Evolutionary conservation across 1,140 invertebrate species (phyloP), one percentile per base, ranked within the genome.

Genomic region (Hyles euphorbiae): DNA sequence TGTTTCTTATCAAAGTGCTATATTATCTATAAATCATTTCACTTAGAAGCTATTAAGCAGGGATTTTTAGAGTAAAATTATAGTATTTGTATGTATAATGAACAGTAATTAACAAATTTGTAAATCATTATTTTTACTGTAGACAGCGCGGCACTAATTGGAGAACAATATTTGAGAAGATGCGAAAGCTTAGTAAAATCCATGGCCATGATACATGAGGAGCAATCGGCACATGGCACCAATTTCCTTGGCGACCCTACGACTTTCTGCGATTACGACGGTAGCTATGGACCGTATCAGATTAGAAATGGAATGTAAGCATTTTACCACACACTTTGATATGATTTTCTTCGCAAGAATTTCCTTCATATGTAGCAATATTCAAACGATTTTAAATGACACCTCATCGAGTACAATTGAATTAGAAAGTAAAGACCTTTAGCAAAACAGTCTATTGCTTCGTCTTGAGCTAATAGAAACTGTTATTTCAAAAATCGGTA

Each of bases 121-220:
- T 22, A 22, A 22, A 22, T 22, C 1, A 22, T 47, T 48, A n/a
- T 48, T 48, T 40, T 40, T 40, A 40, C n/a, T 22, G 40, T 66
- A 91, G 90, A 89, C 59, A 84, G 83, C 45, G 34, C 63, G 12
- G 63, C 68, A 44, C 43, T 62, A 3, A 61, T 83, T 40, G 92
- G 91, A 3, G 75, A 79, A 34, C 82, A 90, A 68, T 93, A 93
- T 67, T 67, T 92, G 47, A 75, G 92, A 65, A 83, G 89, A 75
- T 93, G 92, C 73, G 92, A 93, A 71, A 93, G 91, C 74, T 66
- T 89, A 33, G 76, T 81, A 32, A 78, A 89, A 53, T 91, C 90
- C 2, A 76, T 90, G 54, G 69, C 67, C 6, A 75, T 74, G 50
- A 83, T 92, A 47, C 74, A 76, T 36, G 76, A 85, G 10, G 86